Evolutionary conservation across 2,113 vertebrate species (phyloP), one percentile per base, ranked within the genome.

Genomic region (Lutjanus erythropterus): DNA sequence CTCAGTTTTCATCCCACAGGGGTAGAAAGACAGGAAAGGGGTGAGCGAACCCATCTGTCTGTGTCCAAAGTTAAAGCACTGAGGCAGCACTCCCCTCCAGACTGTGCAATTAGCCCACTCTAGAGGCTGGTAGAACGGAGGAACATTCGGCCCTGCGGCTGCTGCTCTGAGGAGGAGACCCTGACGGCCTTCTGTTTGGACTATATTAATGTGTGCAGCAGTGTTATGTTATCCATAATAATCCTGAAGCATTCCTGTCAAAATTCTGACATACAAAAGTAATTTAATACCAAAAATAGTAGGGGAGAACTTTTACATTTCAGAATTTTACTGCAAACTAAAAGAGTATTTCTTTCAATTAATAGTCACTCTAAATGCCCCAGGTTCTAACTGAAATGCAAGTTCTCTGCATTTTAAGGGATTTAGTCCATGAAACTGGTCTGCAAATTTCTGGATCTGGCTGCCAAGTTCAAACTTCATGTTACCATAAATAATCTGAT

Each of bases 41-140:
- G 47, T 76, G 61, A 86, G 44, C 5, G 1, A 60, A 83, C 46
- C 79, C 80, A 92, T 91, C 81, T 88, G 90, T 89, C 82, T 80
- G 29, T 89, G 86, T 90, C 86, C 59, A 84, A 70, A 65, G 65
- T 76, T 81, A 62, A 84, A 83, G 56, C 81, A 79, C 60, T 68
- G 70, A 84, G 60, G 83, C 73, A 79, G 66, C 61, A 35, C 61
- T 69, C 71, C 52, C 47, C 56, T 70, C 74, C 71, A 76, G 61
- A 75, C 73, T 71, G 52, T 71, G 72, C 81, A 85, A 82, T 89
- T 84, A 88, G 90, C 65, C 69, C 37, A 3, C 60, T 78, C 16
- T 27, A 23, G 67, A 82, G 62, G 64, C 21, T 47, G 21, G 46
- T n/a, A n/a, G n/a, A n/a, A n/a, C n/a, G n/a, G 44, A 41, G 50